Conservation (phyloP, 2,888 invertebrate species). For the Thelaira solivaga region DNA sequence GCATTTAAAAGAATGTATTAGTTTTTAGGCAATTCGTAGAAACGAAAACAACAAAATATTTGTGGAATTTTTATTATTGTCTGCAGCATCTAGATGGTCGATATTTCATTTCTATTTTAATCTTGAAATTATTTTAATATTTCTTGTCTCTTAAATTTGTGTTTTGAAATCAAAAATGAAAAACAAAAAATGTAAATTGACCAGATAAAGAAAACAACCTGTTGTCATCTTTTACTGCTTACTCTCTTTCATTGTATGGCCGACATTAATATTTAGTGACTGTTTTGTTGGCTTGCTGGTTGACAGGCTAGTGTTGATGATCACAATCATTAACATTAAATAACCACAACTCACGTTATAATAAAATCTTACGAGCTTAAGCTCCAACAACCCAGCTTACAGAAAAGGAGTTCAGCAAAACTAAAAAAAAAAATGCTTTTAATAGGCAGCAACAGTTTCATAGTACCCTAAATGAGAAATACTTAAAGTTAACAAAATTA, state of each 20-base stretch:
- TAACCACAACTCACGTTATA: constrained; percentile 71
- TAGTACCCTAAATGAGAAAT: too few relatives aligned
- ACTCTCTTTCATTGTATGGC: not conserved
- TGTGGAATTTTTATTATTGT: too few relatives aligned
- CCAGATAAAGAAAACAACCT: constrained; percentile 52
- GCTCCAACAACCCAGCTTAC: constrained; percentile 27
- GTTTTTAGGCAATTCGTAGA: too few relatives aligned
- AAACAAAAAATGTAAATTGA: too few relatives aligned
- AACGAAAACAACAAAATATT: not conserved
- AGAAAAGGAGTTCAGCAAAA: constrained; percentile 33
- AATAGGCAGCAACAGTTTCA: not conserved
- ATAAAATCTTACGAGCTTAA: constrained; percentile 67
- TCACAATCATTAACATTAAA: constrained; percentile 72
- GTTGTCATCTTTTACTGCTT: constrained; percentile 37
- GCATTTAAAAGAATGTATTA: constrained; percentile 1
- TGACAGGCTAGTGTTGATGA: constrained; percentile 60
- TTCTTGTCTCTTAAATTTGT: too few relatives aligned
- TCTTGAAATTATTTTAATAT: too few relatives aligned
- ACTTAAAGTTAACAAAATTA: too few relatives aligned
- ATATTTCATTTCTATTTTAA: too few relatives aligned
- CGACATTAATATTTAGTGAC: constrained; percentile 33
- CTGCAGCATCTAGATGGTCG: too few relatives aligned
- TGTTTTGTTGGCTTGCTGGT: too few relatives aligned
- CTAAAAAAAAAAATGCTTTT: not conserved
- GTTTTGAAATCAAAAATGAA: too few relatives aligned